A percentile compares a stretch with the other conserved stretches of the same genome.
Conservation (phyloP, 2,113 vertebrate species). For the Parus major region DNA sequence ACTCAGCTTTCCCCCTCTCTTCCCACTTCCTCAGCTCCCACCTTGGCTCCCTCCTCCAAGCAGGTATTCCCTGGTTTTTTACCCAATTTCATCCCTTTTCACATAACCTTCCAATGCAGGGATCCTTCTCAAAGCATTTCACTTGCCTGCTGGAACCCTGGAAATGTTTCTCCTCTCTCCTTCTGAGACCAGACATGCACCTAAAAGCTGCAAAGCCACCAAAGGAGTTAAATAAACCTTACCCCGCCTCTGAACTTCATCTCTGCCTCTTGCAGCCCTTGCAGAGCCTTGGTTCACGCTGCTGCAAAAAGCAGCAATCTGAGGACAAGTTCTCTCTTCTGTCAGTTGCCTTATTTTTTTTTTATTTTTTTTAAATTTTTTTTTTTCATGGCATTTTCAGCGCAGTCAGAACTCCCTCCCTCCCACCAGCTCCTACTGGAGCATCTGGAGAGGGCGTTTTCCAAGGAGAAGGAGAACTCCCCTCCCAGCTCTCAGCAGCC, state of each 20-base stretch:
- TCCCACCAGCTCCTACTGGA: constrained; percentile 64
- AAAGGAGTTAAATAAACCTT: background rate
- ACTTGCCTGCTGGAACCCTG: background rate
- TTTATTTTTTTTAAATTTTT: background rate
- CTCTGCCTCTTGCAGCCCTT: background rate
- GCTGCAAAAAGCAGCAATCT: constrained; percentile 17
- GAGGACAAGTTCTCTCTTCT: constrained; percentile 51
- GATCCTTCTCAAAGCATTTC: background rate
- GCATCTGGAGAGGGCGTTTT: constrained; percentile 43
- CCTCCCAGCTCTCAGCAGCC: background rate
- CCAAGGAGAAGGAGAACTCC: background rate
- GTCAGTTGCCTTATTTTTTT: constrained; percentile 8
- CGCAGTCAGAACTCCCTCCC: constrained; percentile 40
- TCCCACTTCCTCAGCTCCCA: background rate
- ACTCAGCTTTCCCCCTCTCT: background rate
- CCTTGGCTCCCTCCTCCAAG: background rate
- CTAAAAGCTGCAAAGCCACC: background rate
- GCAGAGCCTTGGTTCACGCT: background rate
- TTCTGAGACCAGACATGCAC: background rate
- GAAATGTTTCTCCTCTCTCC: background rate
- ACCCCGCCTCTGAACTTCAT: constrained; percentile 72
- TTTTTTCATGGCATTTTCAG: constrained; percentile 50
- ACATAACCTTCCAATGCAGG: fast-evolving
- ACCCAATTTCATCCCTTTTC: background rate
- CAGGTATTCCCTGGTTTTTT: background rate